Percentiles rank a stretch among this genome's conserved stretches.
phyloP scores from a whole-genome alignment of 2,888 invertebrate species.

The Xestia c-nigrum region DNA sequence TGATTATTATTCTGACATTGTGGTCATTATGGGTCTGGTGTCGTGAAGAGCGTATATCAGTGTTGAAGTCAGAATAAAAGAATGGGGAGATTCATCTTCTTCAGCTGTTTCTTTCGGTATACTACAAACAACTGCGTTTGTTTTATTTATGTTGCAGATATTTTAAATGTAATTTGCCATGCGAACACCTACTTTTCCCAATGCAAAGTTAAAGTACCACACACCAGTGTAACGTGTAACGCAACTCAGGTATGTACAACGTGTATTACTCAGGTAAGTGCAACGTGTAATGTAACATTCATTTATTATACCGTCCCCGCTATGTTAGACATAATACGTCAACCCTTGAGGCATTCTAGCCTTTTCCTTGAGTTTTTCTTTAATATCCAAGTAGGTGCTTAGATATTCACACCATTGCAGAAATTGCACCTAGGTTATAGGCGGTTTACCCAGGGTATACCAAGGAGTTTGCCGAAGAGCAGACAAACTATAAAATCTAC shows the following conservation, averaged over 20 bases:
- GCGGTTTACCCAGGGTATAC: neutral
- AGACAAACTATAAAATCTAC: neutral
- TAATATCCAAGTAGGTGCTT: neutral
- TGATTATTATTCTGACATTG: conserved; percentile 67
- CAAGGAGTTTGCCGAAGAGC: neutral
- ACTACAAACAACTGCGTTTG: conserved; percentile 7
- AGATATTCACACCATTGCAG: neutral
- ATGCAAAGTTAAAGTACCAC: neutral
- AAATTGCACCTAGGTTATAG: neutral
- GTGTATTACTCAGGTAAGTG: too few relatives aligned
- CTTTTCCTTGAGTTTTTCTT: neutral
- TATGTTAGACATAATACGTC: neutral
- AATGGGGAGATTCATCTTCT: conserved; percentile 23
- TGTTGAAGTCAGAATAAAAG: conserved; percentile 29
- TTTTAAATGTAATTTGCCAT: neutral
- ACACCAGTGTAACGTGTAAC: neutral
- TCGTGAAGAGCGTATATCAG: conserved; percentile 28
- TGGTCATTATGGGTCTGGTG: conserved; percentile 44
- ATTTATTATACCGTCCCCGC: neutral
- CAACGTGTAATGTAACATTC: neutral
- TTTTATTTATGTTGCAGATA: neutral
- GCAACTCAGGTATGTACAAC: neutral
- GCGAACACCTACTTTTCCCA: neutral
- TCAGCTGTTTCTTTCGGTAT: neutral
- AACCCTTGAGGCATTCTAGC: neutral